phyloP scores from a whole-genome alignment of 2,888 invertebrate genomes.

The Epsilonema sp. region DNA sequence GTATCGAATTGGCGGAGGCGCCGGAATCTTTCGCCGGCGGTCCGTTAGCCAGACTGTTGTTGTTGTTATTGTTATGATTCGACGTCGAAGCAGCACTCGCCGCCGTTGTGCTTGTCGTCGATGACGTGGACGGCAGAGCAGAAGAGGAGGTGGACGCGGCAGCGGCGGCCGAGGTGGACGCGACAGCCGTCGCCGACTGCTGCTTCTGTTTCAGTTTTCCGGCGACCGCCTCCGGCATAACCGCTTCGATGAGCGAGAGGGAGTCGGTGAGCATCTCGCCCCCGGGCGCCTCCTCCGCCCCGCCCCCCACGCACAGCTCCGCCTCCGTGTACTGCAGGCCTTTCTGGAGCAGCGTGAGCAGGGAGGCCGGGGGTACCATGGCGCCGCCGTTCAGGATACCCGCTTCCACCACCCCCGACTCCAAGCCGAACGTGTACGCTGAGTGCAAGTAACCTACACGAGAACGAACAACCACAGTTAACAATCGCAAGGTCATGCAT shows the following conservation, averaged over 20 bases:
- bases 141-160: not conserved
- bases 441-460: slow-evolving; percentile 86
- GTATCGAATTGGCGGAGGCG: not conserved
- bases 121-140: slow-evolving; percentile 4
- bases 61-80: slow-evolving; percentile 1
- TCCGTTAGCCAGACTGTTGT: not conserved
- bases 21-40: not conserved
- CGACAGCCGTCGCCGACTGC: not conserved
- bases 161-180: not conserved
- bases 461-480: not conserved
- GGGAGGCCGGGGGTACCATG: slow-evolving; percentile 80
- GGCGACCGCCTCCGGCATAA: slow-evolving; percentile 34
- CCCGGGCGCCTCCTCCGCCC: slow-evolving; percentile 27
- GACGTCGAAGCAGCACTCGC: not conserved
- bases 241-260: slow-evolving; percentile 86
- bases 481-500: not conserved
- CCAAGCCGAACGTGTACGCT: slow-evolving; percentile 92
- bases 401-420: slow-evolving; percentile 91
- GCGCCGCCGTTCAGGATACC: slow-evolving; percentile 96
- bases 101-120: slow-evolving; percentile 4
- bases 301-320: slow-evolving; percentile 79
- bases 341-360: slow-evolving; percentile 84
- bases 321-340: slow-evolving; percentile 95
- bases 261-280: slow-evolving; percentile 45
- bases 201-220: not conserved